These are phyloP conservation scores for Trissoscelio sp. DNA, from an alignment of 2,888 invertebrate species.

Conservation along the genomic window DNA sequence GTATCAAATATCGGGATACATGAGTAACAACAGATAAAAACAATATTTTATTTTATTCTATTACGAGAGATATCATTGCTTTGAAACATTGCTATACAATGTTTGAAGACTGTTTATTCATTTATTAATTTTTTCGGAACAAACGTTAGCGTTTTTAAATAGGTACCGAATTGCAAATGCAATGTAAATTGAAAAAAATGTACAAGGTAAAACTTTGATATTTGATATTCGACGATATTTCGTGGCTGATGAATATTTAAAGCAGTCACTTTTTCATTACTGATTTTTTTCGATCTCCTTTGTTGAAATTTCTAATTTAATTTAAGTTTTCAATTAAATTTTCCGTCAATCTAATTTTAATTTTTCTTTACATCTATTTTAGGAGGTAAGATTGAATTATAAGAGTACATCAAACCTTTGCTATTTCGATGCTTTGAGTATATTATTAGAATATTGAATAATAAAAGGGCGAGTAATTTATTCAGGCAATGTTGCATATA, in stretches of 20 bases:
- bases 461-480: neutral
- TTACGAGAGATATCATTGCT: too few species aligned
- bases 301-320: too few species aligned
- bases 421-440: constrained; percentile 1
- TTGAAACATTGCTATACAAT: too few species aligned
- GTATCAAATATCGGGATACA: neutral
- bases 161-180: constrained; percentile 15
- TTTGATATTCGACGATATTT: neutral
- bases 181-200: neutral
- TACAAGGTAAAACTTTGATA: too few species aligned
- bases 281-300: too few species aligned
- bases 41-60: too few species aligned
- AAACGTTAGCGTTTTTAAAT: too few species aligned
- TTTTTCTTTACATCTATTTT: constrained; percentile 2
- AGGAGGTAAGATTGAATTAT: neutral
- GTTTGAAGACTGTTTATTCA: too few species aligned
- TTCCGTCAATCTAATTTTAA: neutral
- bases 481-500: too few species aligned
- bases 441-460: constrained; percentile 8
- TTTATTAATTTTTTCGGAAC: too few species aligned
- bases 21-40: neutral
- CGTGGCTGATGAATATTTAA: constrained; percentile 15
- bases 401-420: constrained; percentile 12
- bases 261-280: neutral
- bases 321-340: neutral